Conservation (phyloP, 2,888 invertebrate species). For the Alcis repandata region DNA sequence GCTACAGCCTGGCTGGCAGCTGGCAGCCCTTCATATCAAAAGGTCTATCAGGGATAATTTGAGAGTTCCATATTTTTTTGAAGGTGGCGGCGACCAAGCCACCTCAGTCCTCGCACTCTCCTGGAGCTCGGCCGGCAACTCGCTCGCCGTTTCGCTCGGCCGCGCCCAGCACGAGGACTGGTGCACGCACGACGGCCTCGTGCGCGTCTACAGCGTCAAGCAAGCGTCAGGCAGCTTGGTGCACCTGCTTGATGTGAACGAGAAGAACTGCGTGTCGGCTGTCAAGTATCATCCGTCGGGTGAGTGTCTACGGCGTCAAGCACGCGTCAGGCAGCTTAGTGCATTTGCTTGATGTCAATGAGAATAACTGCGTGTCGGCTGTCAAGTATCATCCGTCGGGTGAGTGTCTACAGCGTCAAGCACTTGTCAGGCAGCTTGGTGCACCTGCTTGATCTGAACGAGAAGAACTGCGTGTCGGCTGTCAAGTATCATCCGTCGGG, state of each 20-base stretch:
- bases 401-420: constrained; percentile 65
- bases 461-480: constrained; percentile 73
- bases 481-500: constrained; percentile 68
- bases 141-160: constrained; percentile 72
- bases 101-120: constrained; percentile 64
- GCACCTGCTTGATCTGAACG: constrained; percentile 66
- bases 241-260: constrained; percentile 66
- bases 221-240: constrained; percentile 82
- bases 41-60: too few relatives aligned
- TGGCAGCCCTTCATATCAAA: too few relatives aligned
- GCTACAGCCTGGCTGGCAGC: too few relatives aligned
- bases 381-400: constrained; percentile 68
- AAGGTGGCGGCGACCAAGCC: constrained; percentile 69
- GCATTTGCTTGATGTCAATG: constrained; percentile 66
- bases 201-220: constrained; percentile 70
- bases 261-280: constrained; percentile 73
- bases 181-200: constrained; percentile 73
- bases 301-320: constrained; percentile 60
- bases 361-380: constrained; percentile 73
- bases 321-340: constrained; percentile 82
- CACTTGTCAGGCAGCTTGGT: constrained; percentile 82
- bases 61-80: too few relatives aligned
- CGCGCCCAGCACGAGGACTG: constrained; percentile 70
- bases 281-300: constrained; percentile 68
- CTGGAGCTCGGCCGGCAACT: constrained; percentile 75